Evolutionary conservation across 2,797 vertebrate genomes (phyloP).

Genomic region (Myotis vivesi): DNA sequence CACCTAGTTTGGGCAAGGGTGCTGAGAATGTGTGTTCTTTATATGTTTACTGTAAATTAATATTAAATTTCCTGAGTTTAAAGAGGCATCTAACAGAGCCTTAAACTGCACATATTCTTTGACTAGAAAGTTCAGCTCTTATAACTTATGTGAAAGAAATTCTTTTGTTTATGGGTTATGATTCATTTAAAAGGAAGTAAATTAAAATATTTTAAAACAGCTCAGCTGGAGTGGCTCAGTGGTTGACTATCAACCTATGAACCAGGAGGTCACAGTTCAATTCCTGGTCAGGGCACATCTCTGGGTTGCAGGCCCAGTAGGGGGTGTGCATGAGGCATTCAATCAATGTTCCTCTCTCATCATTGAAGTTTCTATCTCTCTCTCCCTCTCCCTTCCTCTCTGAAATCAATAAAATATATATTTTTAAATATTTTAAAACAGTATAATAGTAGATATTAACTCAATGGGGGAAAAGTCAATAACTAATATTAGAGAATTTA

Average conservation of each 20-base stretch:
- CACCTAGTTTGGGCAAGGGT: neutral
- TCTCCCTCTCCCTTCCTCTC: too few species aligned
- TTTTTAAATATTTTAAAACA: neutral
- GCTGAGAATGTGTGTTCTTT: neutral
- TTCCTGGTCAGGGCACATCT: too few species aligned
- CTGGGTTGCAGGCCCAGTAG: too few species aligned
- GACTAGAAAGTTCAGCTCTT: neutral
- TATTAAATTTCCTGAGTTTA: neutral
- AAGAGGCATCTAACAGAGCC: neutral
- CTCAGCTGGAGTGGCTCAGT: too few species aligned
- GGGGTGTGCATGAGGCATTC: too few species aligned
- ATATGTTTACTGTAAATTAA: neutral
- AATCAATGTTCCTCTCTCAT: too few species aligned
- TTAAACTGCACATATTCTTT: neutral
- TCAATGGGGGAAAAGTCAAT: neutral
- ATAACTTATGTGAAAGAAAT: constrained; percentile 28
- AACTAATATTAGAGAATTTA: neutral
- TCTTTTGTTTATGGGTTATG: neutral
- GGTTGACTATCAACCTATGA: too few species aligned
- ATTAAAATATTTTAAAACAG: neutral
- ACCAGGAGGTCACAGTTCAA: too few species aligned
- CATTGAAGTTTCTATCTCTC: too few species aligned
- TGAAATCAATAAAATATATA: too few species aligned
- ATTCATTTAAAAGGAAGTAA: constrained; percentile 2
- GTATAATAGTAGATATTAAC: neutral